These are phyloP conservation scores for Biston betularia DNA, from an alignment of 2,888 invertebrate species.

Conservation along the genomic window DNA sequence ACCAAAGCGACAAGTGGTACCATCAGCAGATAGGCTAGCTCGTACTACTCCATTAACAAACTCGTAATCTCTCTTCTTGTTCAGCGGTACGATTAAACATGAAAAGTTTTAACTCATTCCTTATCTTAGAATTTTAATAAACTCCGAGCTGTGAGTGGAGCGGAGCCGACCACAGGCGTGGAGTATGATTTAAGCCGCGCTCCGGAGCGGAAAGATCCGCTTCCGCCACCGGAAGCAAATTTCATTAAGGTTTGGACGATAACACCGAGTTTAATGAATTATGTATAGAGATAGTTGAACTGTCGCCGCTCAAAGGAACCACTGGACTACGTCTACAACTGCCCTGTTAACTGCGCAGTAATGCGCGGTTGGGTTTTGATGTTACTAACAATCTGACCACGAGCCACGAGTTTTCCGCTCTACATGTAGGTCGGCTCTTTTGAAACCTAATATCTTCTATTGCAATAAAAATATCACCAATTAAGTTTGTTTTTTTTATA, in stretches of 20 bases:
- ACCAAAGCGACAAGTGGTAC: not conserved
- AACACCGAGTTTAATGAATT: conserved; percentile 26
- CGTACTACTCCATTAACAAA: not conserved
- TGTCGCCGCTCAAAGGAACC: conserved; percentile 2
- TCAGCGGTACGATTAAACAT: not conserved
- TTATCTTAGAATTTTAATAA: conserved; percentile 16
- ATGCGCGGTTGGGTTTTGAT: no score
- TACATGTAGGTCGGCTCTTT: no score
- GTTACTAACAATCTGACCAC: no score
- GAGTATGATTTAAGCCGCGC: conserved; percentile 13
- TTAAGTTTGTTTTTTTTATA: no score
- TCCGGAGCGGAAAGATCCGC: conserved; percentile 15
- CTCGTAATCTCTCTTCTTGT: not conserved
- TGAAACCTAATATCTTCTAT: no score
- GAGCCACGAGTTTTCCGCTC: no score
- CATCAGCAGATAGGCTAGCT: not conserved
- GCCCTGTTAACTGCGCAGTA: no score
- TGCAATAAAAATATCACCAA: no score
- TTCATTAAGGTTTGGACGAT: conserved; percentile 31
- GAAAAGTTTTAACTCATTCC: conserved; percentile 9
- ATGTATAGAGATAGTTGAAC: conserved; percentile 29
- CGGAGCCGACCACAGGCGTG: not conserved
- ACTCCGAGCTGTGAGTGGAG: not conserved
- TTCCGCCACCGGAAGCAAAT: conserved; percentile 17
- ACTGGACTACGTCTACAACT: no score